Evolutionary conservation across 1,140 invertebrate species (phyloP), one percentile per base, ranked within the genome.

Genomic region (Ylistrum balloti): DNA sequence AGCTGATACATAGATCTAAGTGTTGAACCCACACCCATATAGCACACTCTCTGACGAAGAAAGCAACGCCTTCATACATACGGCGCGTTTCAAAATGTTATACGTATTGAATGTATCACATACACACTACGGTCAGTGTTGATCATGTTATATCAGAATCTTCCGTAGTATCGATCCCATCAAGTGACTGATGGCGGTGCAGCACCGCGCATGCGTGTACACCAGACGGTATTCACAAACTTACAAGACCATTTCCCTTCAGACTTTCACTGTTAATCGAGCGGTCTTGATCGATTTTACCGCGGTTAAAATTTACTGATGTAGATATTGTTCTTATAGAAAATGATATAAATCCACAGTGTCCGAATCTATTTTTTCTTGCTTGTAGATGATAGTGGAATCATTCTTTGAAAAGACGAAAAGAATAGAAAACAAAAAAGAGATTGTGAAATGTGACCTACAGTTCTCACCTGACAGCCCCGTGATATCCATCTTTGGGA

Each of bases 401-500:
- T 0, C 56, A 17, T 17, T 74, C n/a, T 17, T 2, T 74, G 13
- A 74, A 74, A 74, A 74, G n/a, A 74, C 56, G 17, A 28, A 28
- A 5, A 74, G 1, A 74, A 74, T n/a, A 17, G n/a, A 28, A 28
- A 74, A 45, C n/a, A 74, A 7, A 28, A 74, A 74, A 74, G 56
- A 28, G 22, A 74, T 28, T 28, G 56, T 74, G 56, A 74, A 74
- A 74, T 85, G 38, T 33, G 17, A 41, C 32, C 34, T 38, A 34
- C 32, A 41, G 22, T 28, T 91, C 93, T 95, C 95, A 98, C 98
- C 98, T 93, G 98, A 98, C 33, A 97, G 97, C 92, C 98, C 98
- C n/a, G 97, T 98, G 88, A 98, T 97, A 95, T 98, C 98, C 97
- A 98, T 98, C 88, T 98, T 97, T 94, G 98, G 97, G 0, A 98